phyloP scores from a whole-genome alignment of 2,113 vertebrate species.

The Hippolais icterina region DNA sequence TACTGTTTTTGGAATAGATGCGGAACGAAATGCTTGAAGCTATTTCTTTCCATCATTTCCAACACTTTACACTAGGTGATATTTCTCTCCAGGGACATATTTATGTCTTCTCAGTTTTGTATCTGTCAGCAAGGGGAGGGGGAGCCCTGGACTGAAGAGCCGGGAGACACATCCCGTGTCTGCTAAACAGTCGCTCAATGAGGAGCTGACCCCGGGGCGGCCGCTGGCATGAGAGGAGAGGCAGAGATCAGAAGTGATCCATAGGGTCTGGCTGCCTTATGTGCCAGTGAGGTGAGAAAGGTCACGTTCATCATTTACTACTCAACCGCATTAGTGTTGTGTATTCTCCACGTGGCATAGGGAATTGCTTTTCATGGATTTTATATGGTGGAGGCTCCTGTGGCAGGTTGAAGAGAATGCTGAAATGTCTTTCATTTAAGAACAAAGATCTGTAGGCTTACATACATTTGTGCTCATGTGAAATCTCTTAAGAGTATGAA shows the following conservation, averaged over 20 bases:
- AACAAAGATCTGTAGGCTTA: background rate
- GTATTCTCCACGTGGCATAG: accelerated
- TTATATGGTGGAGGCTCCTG: background rate
- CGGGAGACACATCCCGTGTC: background rate
- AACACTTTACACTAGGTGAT: background rate
- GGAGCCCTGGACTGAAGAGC: background rate
- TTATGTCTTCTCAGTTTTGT: background rate
- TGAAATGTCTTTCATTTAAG: background rate
- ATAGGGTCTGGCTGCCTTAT: background rate
- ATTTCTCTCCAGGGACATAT: background rate
- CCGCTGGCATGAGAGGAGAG: background rate
- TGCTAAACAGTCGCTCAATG: background rate
- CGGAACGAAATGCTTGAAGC: background rate
- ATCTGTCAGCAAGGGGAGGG: background rate
- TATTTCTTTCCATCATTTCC: background rate
- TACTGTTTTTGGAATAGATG: background rate
- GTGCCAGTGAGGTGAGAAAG: background rate
- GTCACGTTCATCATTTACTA: background rate
- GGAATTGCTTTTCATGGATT: background rate
- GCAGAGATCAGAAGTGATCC: background rate
- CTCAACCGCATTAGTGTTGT: accelerated
- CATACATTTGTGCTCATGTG: background rate
- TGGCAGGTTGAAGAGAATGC: background rate
- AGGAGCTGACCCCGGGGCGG: background rate
- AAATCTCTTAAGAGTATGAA: background rate